These are phyloP conservation scores for Galeopsomyia nigrocyanea DNA, from an alignment of 2,888 invertebrate species.

Conservation along the genomic window DNA sequence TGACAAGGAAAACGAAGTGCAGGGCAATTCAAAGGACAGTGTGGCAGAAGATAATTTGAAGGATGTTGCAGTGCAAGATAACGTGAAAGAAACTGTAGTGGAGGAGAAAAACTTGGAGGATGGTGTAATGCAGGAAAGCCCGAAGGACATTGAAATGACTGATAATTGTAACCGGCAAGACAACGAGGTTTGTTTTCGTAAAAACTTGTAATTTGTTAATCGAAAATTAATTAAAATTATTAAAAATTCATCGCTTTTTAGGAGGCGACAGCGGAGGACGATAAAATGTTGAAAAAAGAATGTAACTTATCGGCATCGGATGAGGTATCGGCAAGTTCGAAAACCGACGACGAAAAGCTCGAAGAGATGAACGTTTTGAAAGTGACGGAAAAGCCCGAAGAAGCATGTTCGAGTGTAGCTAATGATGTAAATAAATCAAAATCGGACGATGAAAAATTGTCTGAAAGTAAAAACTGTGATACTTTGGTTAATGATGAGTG, in stretches of 20 bases:
- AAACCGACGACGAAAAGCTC: conserved; percentile 61
- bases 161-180: background rate
- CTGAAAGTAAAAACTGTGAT: conserved; percentile 50
- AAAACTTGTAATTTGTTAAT: background rate
- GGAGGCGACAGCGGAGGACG: conserved; percentile 17
- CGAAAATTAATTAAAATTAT: background rate
- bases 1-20: background rate
- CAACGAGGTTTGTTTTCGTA: background rate
- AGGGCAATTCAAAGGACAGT: background rate
- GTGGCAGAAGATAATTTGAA: background rate
- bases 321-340: conserved; percentile 54
- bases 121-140: no score
- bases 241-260: conserved; percentile 14
- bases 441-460: conserved; percentile 57
- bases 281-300: conserved; percentile 2
- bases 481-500: conserved; percentile 23
- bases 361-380: conserved; percentile 52
- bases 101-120: no score
- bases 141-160: background rate
- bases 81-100: background rate
- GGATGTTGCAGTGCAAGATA: background rate
- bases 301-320: conserved; percentile 35
- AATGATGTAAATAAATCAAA: conserved; percentile 52
- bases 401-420: background rate
- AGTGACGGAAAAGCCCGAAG: conserved; percentile 23